These are phyloP conservation scores for Subacronicta megacephala DNA, from an alignment of 2,888 invertebrate genomes.

Conservation along the genomic window DNA sequence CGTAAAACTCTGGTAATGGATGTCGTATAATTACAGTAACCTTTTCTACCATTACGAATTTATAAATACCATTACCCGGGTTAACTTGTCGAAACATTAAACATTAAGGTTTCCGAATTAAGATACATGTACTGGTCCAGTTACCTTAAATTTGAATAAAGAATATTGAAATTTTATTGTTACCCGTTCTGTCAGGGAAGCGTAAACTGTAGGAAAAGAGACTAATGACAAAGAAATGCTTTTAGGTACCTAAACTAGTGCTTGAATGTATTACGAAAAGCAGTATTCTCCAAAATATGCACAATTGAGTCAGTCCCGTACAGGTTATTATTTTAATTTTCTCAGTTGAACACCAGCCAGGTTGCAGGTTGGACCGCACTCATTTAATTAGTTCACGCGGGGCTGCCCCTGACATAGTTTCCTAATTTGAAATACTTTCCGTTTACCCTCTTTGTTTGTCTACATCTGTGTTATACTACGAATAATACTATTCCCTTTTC, in stretches of 20 bases:
- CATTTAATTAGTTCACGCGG: constrained; percentile 30
- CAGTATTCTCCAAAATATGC: not conserved
- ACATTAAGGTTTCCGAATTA: not conserved
- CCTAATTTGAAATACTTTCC: constrained; percentile 18
- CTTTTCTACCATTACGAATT: constrained; percentile 14
- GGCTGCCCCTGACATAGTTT: constrained; percentile 13
- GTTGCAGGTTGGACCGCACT: constrained; percentile 2
- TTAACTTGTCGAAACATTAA: constrained; percentile 11
- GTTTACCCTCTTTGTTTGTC: not conserved
- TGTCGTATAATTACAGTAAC: constrained; percentile 14
- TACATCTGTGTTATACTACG: not conserved
- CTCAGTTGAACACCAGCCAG: constrained; percentile 5
- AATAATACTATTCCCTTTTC: not conserved
- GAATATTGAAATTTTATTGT: no score
- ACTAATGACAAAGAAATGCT: no score
- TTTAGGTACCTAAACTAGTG: not conserved
- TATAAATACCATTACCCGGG: constrained; percentile 7
- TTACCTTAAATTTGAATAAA: no score
- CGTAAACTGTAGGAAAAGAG: no score
- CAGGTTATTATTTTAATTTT: constrained; percentile 10
- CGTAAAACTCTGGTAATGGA: constrained; percentile 30
- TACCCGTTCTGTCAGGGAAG: no score
- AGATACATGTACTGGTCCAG: no score
- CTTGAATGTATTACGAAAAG: not conserved
- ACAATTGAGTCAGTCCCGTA: not conserved